These are phyloP conservation scores for Coenonympha glycerion DNA, from an alignment of 2,888 invertebrate genomes.

Conservation along the genomic window DNA sequence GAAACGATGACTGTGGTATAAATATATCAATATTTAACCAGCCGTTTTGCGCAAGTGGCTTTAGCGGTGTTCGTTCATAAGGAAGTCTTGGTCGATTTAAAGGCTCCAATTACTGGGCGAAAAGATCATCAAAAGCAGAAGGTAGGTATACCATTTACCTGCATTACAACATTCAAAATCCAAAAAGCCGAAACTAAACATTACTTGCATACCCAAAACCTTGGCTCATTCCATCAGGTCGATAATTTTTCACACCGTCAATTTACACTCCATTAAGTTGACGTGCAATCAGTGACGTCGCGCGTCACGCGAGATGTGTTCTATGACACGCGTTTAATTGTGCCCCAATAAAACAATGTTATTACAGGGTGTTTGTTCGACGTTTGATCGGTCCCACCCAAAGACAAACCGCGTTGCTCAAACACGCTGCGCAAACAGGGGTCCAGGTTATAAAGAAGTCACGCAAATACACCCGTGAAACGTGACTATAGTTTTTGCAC, in stretches of 20 bases:
- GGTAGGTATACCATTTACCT: too few species aligned
- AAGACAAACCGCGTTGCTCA: constrained; percentile 38
- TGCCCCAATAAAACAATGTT: constrained; percentile 39
- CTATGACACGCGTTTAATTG: constrained; percentile 37
- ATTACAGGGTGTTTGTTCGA: constrained; percentile 39
- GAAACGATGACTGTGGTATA: too few species aligned
- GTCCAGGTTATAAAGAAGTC: constrained; percentile 33
- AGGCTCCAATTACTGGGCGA: too few species aligned
- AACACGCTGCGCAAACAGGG: constrained; percentile 47
- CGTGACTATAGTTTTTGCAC: background rate
- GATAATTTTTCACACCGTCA: background rate
- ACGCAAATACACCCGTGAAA: constrained; percentile 21
- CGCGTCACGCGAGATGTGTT: constrained; percentile 26
- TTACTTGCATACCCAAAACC: too few species aligned
- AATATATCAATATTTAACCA: too few species aligned
- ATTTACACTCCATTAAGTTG: constrained; percentile 11
- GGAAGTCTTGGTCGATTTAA: too few species aligned
- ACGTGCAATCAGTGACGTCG: constrained; percentile 26
- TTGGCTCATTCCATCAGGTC: background rate
- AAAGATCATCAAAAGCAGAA: too few species aligned
- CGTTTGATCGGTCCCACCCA: constrained; percentile 54
- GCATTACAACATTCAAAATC: too few species aligned
- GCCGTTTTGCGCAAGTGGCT: too few species aligned
- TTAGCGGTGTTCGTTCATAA: too few species aligned
- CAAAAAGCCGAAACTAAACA: too few species aligned